Conservation (phyloP, 2,797 vertebrate species). For the Helicolenus hilgendorfi region DNA sequence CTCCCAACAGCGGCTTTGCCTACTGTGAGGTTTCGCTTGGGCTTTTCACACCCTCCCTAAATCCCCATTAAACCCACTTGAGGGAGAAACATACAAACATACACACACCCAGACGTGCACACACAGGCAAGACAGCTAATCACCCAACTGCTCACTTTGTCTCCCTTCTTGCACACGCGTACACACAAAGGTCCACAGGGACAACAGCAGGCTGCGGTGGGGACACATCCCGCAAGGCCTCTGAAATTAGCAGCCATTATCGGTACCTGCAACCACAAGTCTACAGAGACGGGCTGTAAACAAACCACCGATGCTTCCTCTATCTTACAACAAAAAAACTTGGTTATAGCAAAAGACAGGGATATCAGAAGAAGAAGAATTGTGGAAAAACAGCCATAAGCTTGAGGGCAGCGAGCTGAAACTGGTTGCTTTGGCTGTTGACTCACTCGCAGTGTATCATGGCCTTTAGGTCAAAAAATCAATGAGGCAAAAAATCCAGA, state of each 20-base stretch:
- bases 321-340: constrained; percentile 19
- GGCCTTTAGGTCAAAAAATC: constrained; percentile 10
- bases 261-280: constrained; percentile 86
- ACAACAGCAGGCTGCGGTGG: constrained; percentile 69
- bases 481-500: not conserved
- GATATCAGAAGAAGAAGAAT: constrained; percentile 24
- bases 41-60: constrained; percentile 77
- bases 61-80: constrained; percentile 80
- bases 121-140: constrained; percentile 71
- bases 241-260: constrained; percentile 87
- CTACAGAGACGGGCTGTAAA: constrained; percentile 78
- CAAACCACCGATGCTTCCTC: constrained; percentile 59
- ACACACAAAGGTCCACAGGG: constrained; percentile 62
- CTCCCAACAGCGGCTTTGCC: constrained; percentile 39
- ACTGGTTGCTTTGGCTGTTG: constrained; percentile 1
- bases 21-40: constrained; percentile 58
- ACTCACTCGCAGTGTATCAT: constrained; percentile 22
- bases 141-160: constrained; percentile 82
- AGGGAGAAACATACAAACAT: constrained; percentile 64
- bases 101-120: constrained; percentile 30
- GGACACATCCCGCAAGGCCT: constrained; percentile 79
- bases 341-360: constrained; percentile 2
- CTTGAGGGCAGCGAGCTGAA: not conserved
- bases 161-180: constrained; percentile 58
- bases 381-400: constrained; percentile 14